phyloP scores from a whole-genome alignment of 1,140 invertebrate genomes.

The Cyclina sinensis region DNA sequence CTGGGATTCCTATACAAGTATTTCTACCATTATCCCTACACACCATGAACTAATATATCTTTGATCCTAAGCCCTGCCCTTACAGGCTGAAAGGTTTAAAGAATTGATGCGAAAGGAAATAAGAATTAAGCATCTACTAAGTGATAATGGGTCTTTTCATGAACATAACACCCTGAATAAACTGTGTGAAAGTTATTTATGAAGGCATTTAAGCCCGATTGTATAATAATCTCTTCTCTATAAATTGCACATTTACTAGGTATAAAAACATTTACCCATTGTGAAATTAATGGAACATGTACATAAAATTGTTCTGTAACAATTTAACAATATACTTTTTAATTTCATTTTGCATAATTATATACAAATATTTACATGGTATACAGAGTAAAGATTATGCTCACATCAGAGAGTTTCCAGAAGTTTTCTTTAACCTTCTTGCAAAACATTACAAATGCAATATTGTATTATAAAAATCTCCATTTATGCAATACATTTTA shows the following conservation, averaged over 20 bases:
- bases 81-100: too few relatives aligned
- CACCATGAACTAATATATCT: too few relatives aligned
- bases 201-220: background rate
- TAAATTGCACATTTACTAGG: conserved; percentile 4
- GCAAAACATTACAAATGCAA: too few relatives aligned
- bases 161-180: background rate
- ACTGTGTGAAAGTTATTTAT: background rate
- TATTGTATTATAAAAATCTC: background rate
- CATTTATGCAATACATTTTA: too few relatives aligned
- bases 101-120: too few relatives aligned
- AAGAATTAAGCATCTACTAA: too few relatives aligned
- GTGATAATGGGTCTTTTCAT: background rate
- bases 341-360: conserved; percentile 22
- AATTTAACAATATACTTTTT: conserved; percentile 9
- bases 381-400: background rate
- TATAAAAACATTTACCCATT: conserved; percentile 32
- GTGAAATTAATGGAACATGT: conserved; percentile 16
- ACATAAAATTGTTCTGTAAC: conserved; percentile 4
- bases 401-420: too few relatives aligned
- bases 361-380: conserved; percentile 12
- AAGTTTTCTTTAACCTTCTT: too few relatives aligned
- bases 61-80: too few relatives aligned
- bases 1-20: too few relatives aligned
- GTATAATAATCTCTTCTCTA: background rate
- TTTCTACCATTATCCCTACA: too few relatives aligned